A percentile compares a stretch with the other conserved stretches of the same genome.
Conservation (phyloP, 1,140 invertebrate species). For the Nasonia vitripennis region DNA sequence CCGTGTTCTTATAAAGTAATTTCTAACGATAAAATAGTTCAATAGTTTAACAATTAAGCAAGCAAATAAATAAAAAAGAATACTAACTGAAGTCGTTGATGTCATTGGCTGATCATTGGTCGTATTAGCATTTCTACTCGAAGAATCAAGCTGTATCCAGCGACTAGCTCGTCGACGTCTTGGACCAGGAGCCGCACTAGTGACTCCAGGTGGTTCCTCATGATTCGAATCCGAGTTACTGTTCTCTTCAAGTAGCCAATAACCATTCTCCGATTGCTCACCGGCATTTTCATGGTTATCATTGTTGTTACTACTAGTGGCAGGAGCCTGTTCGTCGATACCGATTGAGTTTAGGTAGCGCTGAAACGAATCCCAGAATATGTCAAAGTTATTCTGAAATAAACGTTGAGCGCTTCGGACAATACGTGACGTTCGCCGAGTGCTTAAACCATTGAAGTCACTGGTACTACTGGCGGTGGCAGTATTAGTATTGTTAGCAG, state of each 20-base stretch:
- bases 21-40: background rate
- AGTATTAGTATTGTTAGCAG: background rate
- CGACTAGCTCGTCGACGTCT: slow-evolving; percentile 65
- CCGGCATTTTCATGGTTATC: slow-evolving; percentile 53
- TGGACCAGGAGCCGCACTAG: slow-evolving; percentile 48
- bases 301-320: background rate
- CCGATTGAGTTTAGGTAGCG: slow-evolving; percentile 45
- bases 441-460: background rate
- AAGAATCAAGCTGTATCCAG: slow-evolving; percentile 66
- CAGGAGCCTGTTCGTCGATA: background rate
- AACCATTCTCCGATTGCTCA: slow-evolving; percentile 69
- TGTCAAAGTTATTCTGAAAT: slow-evolving; percentile 34
- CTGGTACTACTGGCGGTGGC: background rate
- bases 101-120: slow-evolving; percentile 39
- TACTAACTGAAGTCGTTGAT: slow-evolving; percentile 24
- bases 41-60: background rate
- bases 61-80: background rate
- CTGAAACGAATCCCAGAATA: slow-evolving; percentile 49
- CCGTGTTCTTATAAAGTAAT: no score
- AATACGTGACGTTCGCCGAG: background rate
- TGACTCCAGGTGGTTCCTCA: slow-evolving; percentile 58
- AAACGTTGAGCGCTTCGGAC: background rate
- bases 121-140: slow-evolving; percentile 55
- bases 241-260: slow-evolving; percentile 71
- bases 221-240: slow-evolving; percentile 69